Evolutionary conservation across 2,113 vertebrate species (phyloP).

Genomic region (Felis chaus): DNA sequence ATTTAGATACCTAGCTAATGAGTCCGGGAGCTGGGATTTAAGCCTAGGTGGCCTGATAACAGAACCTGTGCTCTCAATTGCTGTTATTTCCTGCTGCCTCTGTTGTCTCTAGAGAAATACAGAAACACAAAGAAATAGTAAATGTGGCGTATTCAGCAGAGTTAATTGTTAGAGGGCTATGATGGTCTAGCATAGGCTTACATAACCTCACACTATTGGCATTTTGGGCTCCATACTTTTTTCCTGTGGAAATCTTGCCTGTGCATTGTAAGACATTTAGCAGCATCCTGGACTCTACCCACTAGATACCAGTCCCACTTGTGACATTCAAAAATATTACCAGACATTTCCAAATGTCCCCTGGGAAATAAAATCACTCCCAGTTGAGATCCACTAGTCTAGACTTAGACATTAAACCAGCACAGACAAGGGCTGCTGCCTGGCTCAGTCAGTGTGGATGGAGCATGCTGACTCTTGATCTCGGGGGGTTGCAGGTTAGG

Average conservation of each 20-base stretch:
- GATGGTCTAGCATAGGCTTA: neutral
- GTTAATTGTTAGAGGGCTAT: neutral
- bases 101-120: neutral
- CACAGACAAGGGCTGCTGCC: neutral
- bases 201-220: neutral
- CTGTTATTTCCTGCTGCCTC: neutral
- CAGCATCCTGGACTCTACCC: neutral
- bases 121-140: neutral
- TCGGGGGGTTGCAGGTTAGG: neutral
- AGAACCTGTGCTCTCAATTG: neutral
- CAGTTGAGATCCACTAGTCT: neutral
- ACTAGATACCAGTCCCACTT: neutral
- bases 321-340: neutral
- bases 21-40: neutral
- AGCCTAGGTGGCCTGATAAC: neutral
- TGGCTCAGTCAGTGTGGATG: neutral
- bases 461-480: neutral
- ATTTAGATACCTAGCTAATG: neutral
- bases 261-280: neutral
- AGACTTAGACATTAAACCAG: neutral
- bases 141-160: neutral
- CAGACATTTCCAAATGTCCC: neutral
- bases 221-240: neutral
- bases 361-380: neutral
- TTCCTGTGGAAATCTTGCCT: neutral